These are phyloP conservation scores for Ploceus nigricollis DNA, from an alignment of 2,113 vertebrate species.

Conservation along the genomic window DNA sequence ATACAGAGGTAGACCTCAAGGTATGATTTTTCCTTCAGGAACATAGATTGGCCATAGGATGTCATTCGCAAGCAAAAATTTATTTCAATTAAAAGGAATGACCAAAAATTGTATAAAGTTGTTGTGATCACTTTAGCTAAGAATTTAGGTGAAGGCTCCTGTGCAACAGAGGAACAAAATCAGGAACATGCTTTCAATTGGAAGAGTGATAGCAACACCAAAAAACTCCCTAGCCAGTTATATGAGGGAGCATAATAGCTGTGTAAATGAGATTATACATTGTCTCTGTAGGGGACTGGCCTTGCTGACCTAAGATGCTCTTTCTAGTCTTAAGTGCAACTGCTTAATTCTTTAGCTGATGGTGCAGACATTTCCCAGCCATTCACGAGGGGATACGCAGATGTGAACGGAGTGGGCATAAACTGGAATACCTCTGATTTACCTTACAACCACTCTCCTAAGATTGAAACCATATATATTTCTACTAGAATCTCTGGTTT, in stretches of 20 bases:
- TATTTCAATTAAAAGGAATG: background rate
- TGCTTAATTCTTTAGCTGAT: conserved; percentile 18
- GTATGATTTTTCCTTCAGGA: background rate
- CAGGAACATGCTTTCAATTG: background rate
- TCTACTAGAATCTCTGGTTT: background rate
- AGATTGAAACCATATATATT: background rate
- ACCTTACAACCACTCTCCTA: background rate
- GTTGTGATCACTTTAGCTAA: background rate
- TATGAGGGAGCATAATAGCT: background rate
- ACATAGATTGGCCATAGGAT: background rate
- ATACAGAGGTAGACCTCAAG: background rate
- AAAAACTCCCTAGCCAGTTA: background rate
- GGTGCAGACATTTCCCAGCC: background rate
- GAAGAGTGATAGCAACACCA: background rate
- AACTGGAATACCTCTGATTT: background rate
- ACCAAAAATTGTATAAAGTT: background rate
- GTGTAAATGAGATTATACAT: background rate
- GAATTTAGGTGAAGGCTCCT: background rate
- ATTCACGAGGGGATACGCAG: background rate
- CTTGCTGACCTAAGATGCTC: conserved; percentile 7
- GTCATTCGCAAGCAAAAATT: background rate
- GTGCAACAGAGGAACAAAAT: background rate
- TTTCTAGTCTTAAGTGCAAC: conserved; percentile 1
- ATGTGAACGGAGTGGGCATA: background rate
- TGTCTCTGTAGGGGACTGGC: background rate